Percentiles rank a stretch among this genome's conserved stretches.
phyloP scores from a whole-genome alignment of 2,797 vertebrate species.

The Paedocypris micromegethes region DNA sequence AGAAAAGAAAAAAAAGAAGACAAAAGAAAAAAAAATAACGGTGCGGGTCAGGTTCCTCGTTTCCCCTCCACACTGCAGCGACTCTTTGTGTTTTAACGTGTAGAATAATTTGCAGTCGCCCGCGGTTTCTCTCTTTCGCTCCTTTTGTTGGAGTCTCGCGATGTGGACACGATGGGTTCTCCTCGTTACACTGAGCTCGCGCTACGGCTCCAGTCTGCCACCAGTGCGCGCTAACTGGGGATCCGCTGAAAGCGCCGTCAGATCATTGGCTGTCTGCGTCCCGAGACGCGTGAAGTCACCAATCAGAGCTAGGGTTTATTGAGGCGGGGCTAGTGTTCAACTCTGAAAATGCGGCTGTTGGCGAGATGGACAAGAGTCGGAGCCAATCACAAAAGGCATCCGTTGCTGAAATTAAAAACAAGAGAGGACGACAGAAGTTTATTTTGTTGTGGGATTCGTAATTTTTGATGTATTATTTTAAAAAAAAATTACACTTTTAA shows the following conservation, averaged over 20 bases:
- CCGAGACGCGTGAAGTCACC: conserved; percentile 40
- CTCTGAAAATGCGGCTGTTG: neutral
- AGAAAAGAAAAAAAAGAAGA: conserved; percentile 50
- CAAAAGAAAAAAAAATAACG: conserved; percentile 63
- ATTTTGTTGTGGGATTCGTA: too few relatives aligned
- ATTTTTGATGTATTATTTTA: too few relatives aligned
- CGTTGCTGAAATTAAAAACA: too few relatives aligned
- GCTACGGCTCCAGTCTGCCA: conserved; percentile 63
- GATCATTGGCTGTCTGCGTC: conserved; percentile 54
- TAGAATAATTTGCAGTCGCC: conserved; percentile 55
- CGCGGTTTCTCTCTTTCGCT: conserved; percentile 24
- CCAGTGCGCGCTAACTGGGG: conserved; percentile 63
- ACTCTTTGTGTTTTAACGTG: conserved; percentile 53
- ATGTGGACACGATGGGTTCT: conserved; percentile 43
- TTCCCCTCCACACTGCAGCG: conserved; percentile 60
- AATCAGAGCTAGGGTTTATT: conserved; percentile 45
- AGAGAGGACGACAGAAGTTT: too few relatives aligned
- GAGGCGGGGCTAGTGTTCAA: conserved; percentile 35
- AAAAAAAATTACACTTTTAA: too few relatives aligned
- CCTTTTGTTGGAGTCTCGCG: conserved; percentile 56
- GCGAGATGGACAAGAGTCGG: conserved; percentile 45
- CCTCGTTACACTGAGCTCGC: conserved; percentile 65
- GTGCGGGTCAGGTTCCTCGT: conserved; percentile 65
- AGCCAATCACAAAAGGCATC: conserved; percentile 52
- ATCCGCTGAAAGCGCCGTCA: conserved; percentile 51